Base-by-base conservation (phyloP, 2,797 vertebrate species). In the Macroramphosus scolopax region DNA sequence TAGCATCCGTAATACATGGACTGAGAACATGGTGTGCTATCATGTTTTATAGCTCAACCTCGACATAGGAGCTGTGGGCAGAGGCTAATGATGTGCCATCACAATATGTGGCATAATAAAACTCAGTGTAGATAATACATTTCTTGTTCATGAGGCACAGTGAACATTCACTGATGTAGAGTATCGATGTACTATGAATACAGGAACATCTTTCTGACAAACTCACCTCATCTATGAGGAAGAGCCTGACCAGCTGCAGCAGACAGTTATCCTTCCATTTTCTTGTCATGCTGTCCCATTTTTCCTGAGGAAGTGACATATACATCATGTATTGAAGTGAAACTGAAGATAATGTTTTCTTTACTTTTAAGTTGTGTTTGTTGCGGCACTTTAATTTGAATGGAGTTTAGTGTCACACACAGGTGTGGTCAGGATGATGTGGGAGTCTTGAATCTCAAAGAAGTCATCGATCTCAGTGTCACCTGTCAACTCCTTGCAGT, bases 241-340 rank as follows among this genome's bases (percentile, higher is more conserved):
- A 94, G 0, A 98, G 91, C 48, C 91, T 89, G 53, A 99, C 94
- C 7, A 96, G 86, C 40, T 95, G 92, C 63, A 98, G 82, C 68
- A 98, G 81, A 72, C 92, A 93, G 72, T 93, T 96, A 68, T 95
- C 93, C 75, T 89, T 95, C 96, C 96, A 98, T 72, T 90, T 97
- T 69, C 96, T 93, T 17, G 96, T 98, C 95, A 97, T 93, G 68
- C 92, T 96, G 86, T 99, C 97, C 96, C 96, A 99, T 82, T 99
- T 99, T 88, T 99, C 97, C 97, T 98, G 22, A 22, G 31, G 54
- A 35, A 46, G 68, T 41, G 53, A 64, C 3, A 52, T 34, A 67
- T 29, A 61, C 3, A 51, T 46, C 7, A 13, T 2, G 0, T 8
- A 18, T 11, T 41, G 3, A 34, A 20, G 5, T 10, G 22, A 35